Evolutionary conservation across 2,888 invertebrate species (phyloP).

Genomic region (Dryobotodes eremita): DNA sequence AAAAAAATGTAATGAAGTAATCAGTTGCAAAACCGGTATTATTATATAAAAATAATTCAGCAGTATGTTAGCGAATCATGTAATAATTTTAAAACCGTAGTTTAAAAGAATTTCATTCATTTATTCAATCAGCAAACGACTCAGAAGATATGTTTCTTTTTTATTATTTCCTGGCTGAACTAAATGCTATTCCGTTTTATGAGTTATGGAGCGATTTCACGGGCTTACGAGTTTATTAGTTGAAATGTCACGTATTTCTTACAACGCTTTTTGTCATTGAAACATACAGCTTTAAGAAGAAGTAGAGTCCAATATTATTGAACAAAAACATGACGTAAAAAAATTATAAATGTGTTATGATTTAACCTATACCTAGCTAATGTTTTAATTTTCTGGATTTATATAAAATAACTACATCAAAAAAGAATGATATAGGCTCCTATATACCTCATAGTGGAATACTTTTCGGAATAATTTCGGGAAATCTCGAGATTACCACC

Average conservation of each 20-base stretch:
- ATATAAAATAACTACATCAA: too few relatives aligned
- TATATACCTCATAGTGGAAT: too few relatives aligned
- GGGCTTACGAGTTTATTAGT: conserved; percentile 50
- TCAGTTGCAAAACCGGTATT: neutral
- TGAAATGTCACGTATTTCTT: conserved; percentile 37
- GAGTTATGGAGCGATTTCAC: conserved; percentile 51
- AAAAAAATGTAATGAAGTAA: neutral
- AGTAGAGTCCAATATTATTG: too few relatives aligned
- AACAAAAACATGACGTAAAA: too few relatives aligned
- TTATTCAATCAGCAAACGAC: conserved; percentile 30
- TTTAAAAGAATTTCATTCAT: conserved; percentile 12
- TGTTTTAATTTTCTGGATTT: too few relatives aligned
- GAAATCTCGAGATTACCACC: too few relatives aligned
- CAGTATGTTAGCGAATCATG: neutral
- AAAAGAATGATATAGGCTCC: too few relatives aligned
- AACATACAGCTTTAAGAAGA: neutral
- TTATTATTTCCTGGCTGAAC: conserved; percentile 59
- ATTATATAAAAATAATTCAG: neutral
- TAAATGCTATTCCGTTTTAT: conserved; percentile 50
- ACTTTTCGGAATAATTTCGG: too few relatives aligned
- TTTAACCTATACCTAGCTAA: too few relatives aligned
- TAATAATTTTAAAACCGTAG: neutral
- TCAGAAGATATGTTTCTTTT: conserved; percentile 38
- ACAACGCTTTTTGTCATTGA: conserved; percentile 29
- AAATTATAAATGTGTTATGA: too few relatives aligned